These are phyloP conservation scores for Nesometra sesokonis DNA, from an alignment of 35 echinoderm and acorn worm genomes.

Conservation along the genomic window DNA sequence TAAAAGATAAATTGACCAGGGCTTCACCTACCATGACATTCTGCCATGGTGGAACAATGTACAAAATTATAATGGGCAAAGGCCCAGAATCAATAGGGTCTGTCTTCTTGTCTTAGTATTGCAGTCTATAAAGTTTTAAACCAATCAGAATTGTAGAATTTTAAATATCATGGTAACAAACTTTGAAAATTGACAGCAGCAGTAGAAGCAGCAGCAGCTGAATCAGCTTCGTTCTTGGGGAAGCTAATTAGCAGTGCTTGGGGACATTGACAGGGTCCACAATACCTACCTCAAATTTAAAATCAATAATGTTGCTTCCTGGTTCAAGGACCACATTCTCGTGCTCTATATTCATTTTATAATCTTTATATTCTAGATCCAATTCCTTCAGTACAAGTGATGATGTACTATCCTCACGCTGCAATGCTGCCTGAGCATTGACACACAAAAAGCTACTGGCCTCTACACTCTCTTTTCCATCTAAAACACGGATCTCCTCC, in stretches of 20 bases:
- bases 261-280: too few species aligned
- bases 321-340: constrained; percentile 37
- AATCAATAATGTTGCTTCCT: constrained; percentile 43
- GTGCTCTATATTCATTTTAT: constrained; percentile 7
- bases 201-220: too few species aligned
- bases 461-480: constrained; percentile 15
- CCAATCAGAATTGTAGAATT: too few species aligned
- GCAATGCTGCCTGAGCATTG: constrained; percentile 42
- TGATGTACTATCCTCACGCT: constrained; percentile 74
- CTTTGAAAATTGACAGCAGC: too few species aligned
- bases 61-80: too few species aligned
- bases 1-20: too few species aligned
- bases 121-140: too few species aligned
- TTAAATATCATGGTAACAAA: too few species aligned
- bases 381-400: constrained; percentile 53
- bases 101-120: too few species aligned
- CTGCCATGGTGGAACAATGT: neutral
- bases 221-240: too few species aligned
- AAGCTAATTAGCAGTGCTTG: too few species aligned
- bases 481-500: constrained; percentile 7
- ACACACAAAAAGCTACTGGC: constrained; percentile 29
- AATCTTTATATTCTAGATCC: constrained; percentile 44
- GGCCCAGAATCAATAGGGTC: too few species aligned
- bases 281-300: constrained; percentile 57
- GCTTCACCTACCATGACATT: neutral